Evolutionary conservation across 2,797 vertebrate species (phyloP).

Genomic region (Merluccius polli): DNA sequence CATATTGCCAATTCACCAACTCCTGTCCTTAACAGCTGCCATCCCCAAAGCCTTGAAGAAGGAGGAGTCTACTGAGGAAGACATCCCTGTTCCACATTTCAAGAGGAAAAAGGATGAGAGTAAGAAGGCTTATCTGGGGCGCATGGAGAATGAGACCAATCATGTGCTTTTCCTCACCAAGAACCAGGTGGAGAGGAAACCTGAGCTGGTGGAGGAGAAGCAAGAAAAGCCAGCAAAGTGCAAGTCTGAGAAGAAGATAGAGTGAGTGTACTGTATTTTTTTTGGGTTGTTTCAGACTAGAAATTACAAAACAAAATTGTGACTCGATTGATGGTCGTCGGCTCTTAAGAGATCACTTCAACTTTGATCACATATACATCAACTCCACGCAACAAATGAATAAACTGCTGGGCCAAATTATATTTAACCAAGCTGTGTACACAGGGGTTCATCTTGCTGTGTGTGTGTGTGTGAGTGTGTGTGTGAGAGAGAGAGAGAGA

Average conservation of each 20-base stretch:
- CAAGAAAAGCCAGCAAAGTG: conserved; percentile 53
- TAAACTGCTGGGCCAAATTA: too few relatives aligned
- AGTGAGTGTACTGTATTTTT: conserved; percentile 69
- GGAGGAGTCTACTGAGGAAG: conserved; percentile 15
- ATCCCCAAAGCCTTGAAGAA: conserved; percentile 30
- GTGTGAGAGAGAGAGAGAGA: too few relatives aligned
- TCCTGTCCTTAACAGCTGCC: conserved; percentile 25
- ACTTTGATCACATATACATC: too few relatives aligned
- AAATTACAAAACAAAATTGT: too few relatives aligned
- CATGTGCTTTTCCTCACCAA: conserved; percentile 81
- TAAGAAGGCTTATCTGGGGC: conserved; percentile 65
- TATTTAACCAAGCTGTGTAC: too few relatives aligned
- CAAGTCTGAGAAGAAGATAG: conserved; percentile 79
- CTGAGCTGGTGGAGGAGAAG: conserved; percentile 73
- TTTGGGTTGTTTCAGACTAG: too few relatives aligned
- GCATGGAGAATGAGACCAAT: conserved; percentile 81
- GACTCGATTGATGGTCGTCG: too few relatives aligned
- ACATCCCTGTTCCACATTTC: conserved; percentile 79
- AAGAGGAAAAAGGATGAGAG: conserved; percentile 72
- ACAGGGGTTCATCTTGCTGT: too few relatives aligned
- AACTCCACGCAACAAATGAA: too few relatives aligned
- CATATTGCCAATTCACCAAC: too few relatives aligned
- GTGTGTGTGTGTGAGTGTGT: too few relatives aligned
- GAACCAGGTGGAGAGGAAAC: conserved; percentile 78
- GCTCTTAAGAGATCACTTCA: too few relatives aligned